Evolutionary conservation across 2,888 invertebrate genomes (phyloP).

Genomic region (Thereva unica): DNA sequence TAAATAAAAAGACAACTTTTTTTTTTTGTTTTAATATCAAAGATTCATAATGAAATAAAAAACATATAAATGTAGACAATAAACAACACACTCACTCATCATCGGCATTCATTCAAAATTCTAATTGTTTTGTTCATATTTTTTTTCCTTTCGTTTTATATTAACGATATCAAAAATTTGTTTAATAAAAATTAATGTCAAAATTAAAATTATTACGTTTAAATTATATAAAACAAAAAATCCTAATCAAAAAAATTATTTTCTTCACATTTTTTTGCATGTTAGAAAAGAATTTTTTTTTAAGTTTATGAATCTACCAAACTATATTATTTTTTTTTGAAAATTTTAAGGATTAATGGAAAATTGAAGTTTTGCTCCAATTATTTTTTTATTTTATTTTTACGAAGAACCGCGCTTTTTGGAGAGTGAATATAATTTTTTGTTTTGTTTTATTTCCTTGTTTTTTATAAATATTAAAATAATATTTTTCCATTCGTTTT

Average conservation of each 20-base stretch:
- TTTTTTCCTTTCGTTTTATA: conserved; percentile 3
- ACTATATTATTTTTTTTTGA: too few relatives aligned
- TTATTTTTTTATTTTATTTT: too few relatives aligned
- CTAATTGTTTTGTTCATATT: neutral
- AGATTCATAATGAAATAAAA: conserved; percentile 14
- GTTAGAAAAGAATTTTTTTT: too few relatives aligned
- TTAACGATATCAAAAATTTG: conserved; percentile 6
- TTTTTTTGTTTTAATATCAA: conserved; percentile 12
- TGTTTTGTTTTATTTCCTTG: too few relatives aligned
- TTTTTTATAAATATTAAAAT: too few relatives aligned
- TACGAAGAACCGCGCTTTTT: too few relatives aligned
- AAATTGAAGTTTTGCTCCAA: too few relatives aligned
- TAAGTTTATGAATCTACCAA: too few relatives aligned
- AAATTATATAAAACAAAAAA: conserved; percentile 17
- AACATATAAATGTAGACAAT: conserved; percentile 34
- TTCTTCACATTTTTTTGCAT: too few relatives aligned
- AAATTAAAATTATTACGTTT: conserved; percentile 1
- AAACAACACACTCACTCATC: conserved; percentile 31
- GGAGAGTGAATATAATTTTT: too few relatives aligned
- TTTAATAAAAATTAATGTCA: conserved; percentile 10
- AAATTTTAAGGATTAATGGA: too few relatives aligned
- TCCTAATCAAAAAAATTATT: conserved; percentile 1
- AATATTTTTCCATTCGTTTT: too few relatives aligned
- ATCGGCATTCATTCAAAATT: conserved; percentile 14
- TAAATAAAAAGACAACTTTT: neutral